A percentile compares a stretch with the other conserved stretches of the same genome.
Conservation (phyloP, 2,888 invertebrate genomes). For the Myopa tessellatipennis region DNA sequence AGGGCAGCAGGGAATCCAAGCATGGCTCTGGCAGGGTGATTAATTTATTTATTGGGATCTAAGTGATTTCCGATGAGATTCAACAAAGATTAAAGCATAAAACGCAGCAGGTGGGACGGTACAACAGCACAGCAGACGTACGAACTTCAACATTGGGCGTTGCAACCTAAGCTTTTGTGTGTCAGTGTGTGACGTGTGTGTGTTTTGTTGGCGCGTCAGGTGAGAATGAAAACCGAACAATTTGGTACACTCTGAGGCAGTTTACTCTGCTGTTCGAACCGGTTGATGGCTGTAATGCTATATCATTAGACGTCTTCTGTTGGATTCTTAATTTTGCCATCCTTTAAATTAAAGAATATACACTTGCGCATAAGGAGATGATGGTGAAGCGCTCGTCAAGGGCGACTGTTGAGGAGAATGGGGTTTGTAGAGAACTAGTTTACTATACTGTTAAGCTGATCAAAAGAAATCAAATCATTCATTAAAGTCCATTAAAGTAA, state of each 20-base stretch:
- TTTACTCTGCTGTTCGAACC: conserved; percentile 1
- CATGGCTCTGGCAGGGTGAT: conserved; percentile 51
- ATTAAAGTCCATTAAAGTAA: no score
- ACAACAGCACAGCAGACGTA: background rate
- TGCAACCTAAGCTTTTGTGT: background rate
- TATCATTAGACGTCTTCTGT: conserved; percentile 53
- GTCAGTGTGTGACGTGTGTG: conserved; percentile 57
- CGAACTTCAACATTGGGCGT: background rate
- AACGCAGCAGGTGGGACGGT: conserved; percentile 60
- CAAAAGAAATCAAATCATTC: no score
- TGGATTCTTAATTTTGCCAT: background rate
- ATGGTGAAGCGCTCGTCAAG: no score
- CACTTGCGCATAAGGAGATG: no score
- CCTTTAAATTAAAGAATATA: background rate
- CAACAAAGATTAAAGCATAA: conserved; percentile 65
- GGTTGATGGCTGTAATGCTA: conserved; percentile 52
- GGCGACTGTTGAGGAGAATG: no score
- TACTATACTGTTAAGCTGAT: no score
- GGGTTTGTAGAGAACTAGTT: no score
- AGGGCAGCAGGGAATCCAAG: background rate
- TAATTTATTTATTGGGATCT: conserved; percentile 68
- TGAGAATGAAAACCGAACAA: conserved; percentile 57
- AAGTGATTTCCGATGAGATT: conserved; percentile 69
- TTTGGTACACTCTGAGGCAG: conserved; percentile 8
- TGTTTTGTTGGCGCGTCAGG: conserved; percentile 63